phyloP scores from a whole-genome alignment of 2,888 invertebrate genomes.

The Marronus borbonicus region DNA sequence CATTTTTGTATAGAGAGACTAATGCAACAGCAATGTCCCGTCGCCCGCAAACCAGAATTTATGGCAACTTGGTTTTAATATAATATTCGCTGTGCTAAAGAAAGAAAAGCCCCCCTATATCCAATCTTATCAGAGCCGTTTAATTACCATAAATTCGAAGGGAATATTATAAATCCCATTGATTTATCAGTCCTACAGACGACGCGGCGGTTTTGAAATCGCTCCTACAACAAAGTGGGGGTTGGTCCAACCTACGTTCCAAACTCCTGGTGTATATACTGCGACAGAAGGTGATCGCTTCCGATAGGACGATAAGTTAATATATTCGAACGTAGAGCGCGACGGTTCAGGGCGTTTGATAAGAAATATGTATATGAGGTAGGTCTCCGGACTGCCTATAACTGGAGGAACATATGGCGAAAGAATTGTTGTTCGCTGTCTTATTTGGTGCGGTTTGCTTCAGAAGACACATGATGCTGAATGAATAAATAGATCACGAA shows the following conservation, averaged over 20 bases:
- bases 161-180: constrained; percentile 51
- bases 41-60: constrained; percentile 45
- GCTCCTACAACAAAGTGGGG: constrained; percentile 36
- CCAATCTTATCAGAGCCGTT: constrained; percentile 51
- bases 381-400: constrained; percentile 18
- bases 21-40: constrained; percentile 44
- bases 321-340: constrained; percentile 55
- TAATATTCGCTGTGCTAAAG: constrained; percentile 37
- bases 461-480: constrained; percentile 35
- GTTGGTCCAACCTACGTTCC: constrained; percentile 26
- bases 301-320: constrained; percentile 61
- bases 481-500: constrained; percentile 43
- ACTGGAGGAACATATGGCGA: constrained; percentile 34
- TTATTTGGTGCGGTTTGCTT: constrained; percentile 43
- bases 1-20: constrained; percentile 35
- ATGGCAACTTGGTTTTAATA: constrained; percentile 34
- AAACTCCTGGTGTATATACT: constrained; percentile 22
- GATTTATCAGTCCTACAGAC: constrained; percentile 51
- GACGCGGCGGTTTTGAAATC: constrained; percentile 19
- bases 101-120: constrained; percentile 28
- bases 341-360: constrained; percentile 52
- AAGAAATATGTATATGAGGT: constrained; percentile 48
- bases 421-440: constrained; percentile 39
- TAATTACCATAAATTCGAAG: constrained; percentile 55
- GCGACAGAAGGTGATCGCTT: constrained; percentile 55